These are phyloP conservation scores for Halocynthia aurantium DNA, from an alignment of 23 tunicate genomes.

Conservation along the genomic window DNA sequence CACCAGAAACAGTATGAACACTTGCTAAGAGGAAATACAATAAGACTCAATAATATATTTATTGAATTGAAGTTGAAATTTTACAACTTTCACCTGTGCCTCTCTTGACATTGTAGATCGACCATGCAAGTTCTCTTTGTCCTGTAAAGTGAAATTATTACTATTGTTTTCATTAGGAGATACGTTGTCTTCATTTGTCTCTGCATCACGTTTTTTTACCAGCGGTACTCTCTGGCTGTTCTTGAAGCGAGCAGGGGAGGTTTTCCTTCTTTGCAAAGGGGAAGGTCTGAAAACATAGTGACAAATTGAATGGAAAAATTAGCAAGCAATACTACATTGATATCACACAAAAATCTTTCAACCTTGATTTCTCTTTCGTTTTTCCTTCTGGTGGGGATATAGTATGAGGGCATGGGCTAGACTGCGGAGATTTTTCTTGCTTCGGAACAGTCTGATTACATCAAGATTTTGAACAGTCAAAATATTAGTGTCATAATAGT, in stretches of 20 bases:
- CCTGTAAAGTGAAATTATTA: background rate
- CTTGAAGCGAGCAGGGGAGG: conserved; percentile 54
- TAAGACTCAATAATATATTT: no score
- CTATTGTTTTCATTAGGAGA: conserved; percentile 8
- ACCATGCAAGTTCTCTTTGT: no score
- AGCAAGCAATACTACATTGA: background rate
- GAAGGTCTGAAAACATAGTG: background rate
- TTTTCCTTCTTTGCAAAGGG: conserved; percentile 40
- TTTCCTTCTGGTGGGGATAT: background rate
- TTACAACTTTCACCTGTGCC: no score
- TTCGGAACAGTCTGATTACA: no score
- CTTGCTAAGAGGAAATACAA: no score
- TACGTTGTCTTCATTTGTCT: background rate
- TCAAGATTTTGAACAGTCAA: background rate
- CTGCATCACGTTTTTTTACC: background rate
- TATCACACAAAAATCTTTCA: background rate
- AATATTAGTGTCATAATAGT: background rate
- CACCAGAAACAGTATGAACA: no score
- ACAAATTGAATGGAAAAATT: background rate
- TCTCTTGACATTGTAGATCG: no score
- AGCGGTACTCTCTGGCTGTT: conserved; percentile 1
- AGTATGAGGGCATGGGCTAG: conserved; percentile 7
- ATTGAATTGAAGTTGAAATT: no score
- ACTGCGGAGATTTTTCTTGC: conserved; percentile 3
- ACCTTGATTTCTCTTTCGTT: background rate